phyloP scores from a whole-genome alignment of 2,113 vertebrate genomes.

The Sander lucioperca region DNA sequence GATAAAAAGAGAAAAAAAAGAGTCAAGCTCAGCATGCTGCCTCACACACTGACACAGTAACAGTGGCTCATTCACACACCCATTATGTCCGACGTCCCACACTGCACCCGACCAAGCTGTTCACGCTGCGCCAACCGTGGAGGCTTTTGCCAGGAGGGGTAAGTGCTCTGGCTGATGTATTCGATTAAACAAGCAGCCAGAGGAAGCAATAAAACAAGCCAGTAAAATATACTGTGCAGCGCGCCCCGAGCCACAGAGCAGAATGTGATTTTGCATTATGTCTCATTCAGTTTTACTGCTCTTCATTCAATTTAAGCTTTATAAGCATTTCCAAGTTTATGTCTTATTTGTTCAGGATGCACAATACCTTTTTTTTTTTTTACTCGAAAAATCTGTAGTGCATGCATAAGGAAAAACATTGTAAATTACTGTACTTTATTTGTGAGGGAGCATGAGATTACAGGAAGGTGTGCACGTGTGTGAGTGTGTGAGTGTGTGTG shows the following conservation, averaged over 20 bases:
- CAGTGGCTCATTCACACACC: slow-evolving; percentile 46
- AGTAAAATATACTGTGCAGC: slow-evolving; percentile 55
- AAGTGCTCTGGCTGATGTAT: slow-evolving; percentile 61
- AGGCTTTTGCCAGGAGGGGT: slow-evolving; percentile 53
- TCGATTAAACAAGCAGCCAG: slow-evolving; percentile 69
- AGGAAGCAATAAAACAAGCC: slow-evolving; percentile 72
- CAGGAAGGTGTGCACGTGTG: slow-evolving; percentile 29
- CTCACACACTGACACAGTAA: slow-evolving; percentile 26
- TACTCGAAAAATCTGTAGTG: background rate
- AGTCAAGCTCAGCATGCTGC: slow-evolving; percentile 7
- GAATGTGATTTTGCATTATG: slow-evolving; percentile 44
- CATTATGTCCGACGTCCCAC: slow-evolving; percentile 3
- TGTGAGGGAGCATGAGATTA: slow-evolving; percentile 40
- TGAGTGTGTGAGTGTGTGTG: slow-evolving; percentile 13
- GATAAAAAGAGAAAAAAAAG: background rate
- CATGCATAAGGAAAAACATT: background rate
- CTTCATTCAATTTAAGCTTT: slow-evolving; percentile 12
- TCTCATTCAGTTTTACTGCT: slow-evolving; percentile 49
- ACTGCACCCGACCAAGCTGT: slow-evolving; percentile 14
- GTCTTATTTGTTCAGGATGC: slow-evolving; percentile 9
- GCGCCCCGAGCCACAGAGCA: slow-evolving; percentile 29
- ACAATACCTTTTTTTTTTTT: background rate
- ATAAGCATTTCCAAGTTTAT: background rate
- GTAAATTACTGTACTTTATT: slow-evolving; percentile 38
- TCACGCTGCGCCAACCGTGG: slow-evolving; percentile 32